Percentiles rank a stretch among this genome's conserved stretches.
Evolutionary conservation across 1,140 invertebrate species (phyloP).

Genomic region (Augochlora pura): DNA sequence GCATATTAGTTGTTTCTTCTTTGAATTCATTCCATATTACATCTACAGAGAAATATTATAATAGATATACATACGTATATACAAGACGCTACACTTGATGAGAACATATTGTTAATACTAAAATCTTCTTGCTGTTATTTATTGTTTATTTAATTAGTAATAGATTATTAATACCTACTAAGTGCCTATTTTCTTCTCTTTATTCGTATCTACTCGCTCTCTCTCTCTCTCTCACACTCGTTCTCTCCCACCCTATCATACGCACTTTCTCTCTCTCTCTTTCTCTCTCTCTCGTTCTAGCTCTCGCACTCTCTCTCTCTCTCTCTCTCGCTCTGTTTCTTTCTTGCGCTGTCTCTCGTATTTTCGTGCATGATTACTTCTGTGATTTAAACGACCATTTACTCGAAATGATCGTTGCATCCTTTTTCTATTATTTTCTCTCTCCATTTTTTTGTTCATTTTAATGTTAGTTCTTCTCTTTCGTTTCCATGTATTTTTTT

Average conservation of each 20-base stretch:
- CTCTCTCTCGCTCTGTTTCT: neutral
- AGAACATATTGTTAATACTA: slow-evolving; percentile 78
- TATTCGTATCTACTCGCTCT: slow-evolving; percentile 41
- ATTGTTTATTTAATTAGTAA: slow-evolving; percentile 68
- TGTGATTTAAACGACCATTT: slow-evolving; percentile 22
- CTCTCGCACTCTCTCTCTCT: neutral
- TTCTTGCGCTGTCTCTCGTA: slow-evolving; percentile 32
- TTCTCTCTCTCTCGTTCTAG: slow-evolving; percentile 22
- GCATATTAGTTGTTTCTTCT: slow-evolving; percentile 7
- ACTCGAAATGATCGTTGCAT: slow-evolving; percentile 10
- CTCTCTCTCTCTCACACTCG: slow-evolving; percentile 36
- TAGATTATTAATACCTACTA: slow-evolving; percentile 71
- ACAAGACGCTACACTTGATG: slow-evolving; percentile 79
- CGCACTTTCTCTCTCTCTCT: slow-evolving; percentile 33
- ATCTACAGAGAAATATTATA: slow-evolving; percentile 78
- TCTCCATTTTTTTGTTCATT: neutral
- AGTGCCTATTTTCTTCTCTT: slow-evolving; percentile 49
- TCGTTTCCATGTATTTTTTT: neutral
- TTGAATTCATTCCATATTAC: slow-evolving; percentile 70
- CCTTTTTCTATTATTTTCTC: neutral
- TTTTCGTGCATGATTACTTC: slow-evolving; percentile 30
- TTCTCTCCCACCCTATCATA: slow-evolving; percentile 36
- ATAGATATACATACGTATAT: slow-evolving; percentile 77
- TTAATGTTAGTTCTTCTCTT: neutral
- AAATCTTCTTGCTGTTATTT: slow-evolving; percentile 73